These are phyloP conservation scores for Belgica antarctica DNA, from an alignment of 2,888 invertebrate species.

Conservation along the genomic window DNA sequence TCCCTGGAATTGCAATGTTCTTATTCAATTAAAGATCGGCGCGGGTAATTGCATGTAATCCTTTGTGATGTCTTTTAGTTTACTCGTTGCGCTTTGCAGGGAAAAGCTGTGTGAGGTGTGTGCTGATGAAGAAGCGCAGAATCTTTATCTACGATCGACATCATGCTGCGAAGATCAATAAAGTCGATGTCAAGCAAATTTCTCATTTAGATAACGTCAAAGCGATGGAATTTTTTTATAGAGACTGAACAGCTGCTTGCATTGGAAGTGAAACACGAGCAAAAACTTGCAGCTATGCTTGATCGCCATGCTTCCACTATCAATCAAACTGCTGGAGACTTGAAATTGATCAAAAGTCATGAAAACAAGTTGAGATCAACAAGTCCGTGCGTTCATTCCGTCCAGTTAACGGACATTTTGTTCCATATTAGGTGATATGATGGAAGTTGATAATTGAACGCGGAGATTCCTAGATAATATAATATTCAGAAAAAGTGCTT, in stretches of 20 bases:
- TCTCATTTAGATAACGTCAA: constrained; percentile 36
- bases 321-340: background rate
- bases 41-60: constrained; percentile 20
- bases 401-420: too few species aligned
- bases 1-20: background rate
- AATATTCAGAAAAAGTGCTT: too few species aligned
- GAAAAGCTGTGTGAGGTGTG: background rate
- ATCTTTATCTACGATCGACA: background rate
- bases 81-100: background rate
- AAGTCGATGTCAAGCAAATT: background rate
- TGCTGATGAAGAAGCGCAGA: constrained; percentile 9
- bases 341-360: too few species aligned
- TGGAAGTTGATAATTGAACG: too few species aligned
- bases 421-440: too few species aligned
- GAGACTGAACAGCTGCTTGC: background rate
- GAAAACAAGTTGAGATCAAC: too few species aligned
- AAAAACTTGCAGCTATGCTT: background rate
- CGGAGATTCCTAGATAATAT: too few species aligned
- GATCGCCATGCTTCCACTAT: background rate
- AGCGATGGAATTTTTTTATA: background rate
- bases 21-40: constrained; percentile 10
- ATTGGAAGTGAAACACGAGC: background rate
- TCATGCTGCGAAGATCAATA: constrained; percentile 34
- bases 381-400: too few species aligned
- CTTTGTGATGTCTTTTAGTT: background rate